phyloP scores from a whole-genome alignment of 2,888 invertebrate species.

The Nasonovia ribisnigri region DNA sequence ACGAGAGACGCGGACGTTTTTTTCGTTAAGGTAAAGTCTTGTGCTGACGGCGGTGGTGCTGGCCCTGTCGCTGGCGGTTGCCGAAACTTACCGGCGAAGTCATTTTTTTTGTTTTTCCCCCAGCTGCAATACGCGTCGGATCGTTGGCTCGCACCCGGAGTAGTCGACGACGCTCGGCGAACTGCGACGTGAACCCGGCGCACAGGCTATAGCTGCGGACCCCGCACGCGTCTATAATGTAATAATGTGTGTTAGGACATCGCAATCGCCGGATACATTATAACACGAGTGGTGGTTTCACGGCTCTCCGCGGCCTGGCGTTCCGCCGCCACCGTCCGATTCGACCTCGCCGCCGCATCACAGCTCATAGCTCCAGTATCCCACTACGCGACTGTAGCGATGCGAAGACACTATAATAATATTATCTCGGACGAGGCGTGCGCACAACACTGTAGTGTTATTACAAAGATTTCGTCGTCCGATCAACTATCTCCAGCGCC shows the following conservation, averaged over 20 bases:
- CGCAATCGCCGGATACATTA: neutral
- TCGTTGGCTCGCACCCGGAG: neutral
- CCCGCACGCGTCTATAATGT: neutral
- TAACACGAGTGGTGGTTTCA: neutral
- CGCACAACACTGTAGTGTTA: too few species aligned
- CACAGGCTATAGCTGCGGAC: neutral
- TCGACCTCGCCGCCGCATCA: neutral
- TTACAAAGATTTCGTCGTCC: neutral
- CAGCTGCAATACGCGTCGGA: neutral
- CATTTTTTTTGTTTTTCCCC: neutral
- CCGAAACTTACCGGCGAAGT: neutral
- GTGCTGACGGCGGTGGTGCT: neutral
- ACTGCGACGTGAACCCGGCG: constrained; percentile 22
- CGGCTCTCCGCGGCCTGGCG: neutral
- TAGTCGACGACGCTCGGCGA: constrained; percentile 27
- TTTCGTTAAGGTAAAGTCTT: neutral
- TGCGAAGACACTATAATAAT: neutral
- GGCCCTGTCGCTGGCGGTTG: neutral
- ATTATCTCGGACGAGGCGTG: neutral
- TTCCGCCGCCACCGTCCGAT: neutral
- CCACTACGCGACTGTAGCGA: neutral
- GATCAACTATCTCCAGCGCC: neutral
- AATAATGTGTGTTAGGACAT: too few species aligned
- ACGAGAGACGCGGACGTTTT: neutral
- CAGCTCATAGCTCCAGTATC: neutral